Conservation (phyloP, 92 coral and sea anemone genomes). For the Bergia puertoricense region DNA sequence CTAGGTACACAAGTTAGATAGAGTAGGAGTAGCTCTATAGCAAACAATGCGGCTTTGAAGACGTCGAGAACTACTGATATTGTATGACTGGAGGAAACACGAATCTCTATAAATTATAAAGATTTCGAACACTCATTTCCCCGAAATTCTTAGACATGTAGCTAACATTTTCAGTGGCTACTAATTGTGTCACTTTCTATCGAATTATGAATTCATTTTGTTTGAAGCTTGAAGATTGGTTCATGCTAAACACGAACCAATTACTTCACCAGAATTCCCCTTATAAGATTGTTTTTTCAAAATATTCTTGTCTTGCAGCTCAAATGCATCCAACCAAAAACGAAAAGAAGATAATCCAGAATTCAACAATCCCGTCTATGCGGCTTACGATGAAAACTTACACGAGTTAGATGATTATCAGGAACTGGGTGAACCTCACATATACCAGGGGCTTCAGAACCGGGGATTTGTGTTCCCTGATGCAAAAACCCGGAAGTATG, state of each 20-base stretch:
- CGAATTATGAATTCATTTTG: too few species aligned
- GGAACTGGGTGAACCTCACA: background rate
- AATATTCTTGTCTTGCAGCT: background rate
- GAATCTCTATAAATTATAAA: too few species aligned
- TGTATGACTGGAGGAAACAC: too few species aligned
- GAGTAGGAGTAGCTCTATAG: too few species aligned
- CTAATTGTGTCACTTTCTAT: too few species aligned
- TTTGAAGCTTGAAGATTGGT: too few species aligned
- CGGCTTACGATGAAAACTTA: background rate
- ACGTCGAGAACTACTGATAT: too few species aligned
- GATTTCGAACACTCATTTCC: too few species aligned
- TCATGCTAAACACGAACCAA: background rate
- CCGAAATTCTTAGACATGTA: too few species aligned
- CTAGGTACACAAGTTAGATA: too few species aligned
- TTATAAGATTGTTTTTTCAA: background rate
- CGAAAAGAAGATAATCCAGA: background rate
- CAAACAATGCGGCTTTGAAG: too few species aligned
- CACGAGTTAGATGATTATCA: background rate
- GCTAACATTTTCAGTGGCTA: too few species aligned
- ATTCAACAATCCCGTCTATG: background rate
- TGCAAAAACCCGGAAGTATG: background rate
- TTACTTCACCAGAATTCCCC: background rate
- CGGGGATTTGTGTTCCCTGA: background rate
- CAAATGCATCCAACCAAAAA: background rate
- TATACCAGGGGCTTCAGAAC: conserved; percentile 2